Base-by-base conservation (phyloP, 2,888 invertebrate genomes). In the Pristionchus maxplancki region DNA sequence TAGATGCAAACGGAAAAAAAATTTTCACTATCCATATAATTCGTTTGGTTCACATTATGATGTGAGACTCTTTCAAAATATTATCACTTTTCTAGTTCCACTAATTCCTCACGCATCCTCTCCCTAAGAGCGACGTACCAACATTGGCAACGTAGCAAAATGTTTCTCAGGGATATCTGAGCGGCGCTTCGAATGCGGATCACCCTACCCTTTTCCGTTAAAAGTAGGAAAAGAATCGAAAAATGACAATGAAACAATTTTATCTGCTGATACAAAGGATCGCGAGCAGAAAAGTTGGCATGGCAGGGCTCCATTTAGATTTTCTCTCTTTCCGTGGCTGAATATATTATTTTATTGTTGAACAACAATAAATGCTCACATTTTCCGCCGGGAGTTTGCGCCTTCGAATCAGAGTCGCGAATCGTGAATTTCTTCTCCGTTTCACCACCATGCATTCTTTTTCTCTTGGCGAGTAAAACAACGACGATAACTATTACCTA, bases 221-320 rank as follows among this genome's bases (percentile, higher is more conserved):
- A n/a, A n/a, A n/a, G n/a, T n/a, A n/a, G n/a, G n/a, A n/a, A 44
- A 11, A 9, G 44, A 44, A 44, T 44, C 11, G 11, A 6, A 44
- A 44, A n/a, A 58, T 58, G 58, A 58, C 58, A 58, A 58, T 58
- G 58, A 58, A 58, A 58, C 58, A 58, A 58, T n/a, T 58, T 58
- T 58, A 58, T 58, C 58, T 58, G 58, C 58, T n/a, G 58, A 58
- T 58, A 58, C 58, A n/a, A 15, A 9, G 58, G 58, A 24, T 58
- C n/a, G 4, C n/a, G n/a, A n/a, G 58, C 58, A 58, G 58, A 58
- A 58, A 58, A 58, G 58, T 58, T 58, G 24, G 24, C 58, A 58
- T 58, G 58, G n/a, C 24, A 24, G 24, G 9, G 9, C 24, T 58
- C 58, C n/a, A 58, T n/a, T 58, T 58, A 58, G 58, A 6, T 24